phyloP scores from a whole-genome alignment of 2,113 vertebrate species.

The Dromaius novaehollandiae region DNA sequence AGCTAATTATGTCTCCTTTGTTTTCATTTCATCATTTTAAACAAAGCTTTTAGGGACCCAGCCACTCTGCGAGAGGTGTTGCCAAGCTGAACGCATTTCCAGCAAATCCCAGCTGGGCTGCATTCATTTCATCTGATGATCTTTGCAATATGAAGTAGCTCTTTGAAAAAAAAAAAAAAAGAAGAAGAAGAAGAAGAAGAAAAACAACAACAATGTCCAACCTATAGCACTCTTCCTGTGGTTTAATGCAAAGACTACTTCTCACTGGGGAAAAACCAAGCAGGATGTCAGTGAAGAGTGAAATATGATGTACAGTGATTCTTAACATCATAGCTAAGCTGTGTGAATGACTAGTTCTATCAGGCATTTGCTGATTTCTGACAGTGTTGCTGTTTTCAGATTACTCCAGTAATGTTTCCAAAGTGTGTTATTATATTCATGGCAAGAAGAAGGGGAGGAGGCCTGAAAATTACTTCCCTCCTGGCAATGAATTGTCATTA shows the following conservation, averaged over 20 bases:
- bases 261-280: slow-evolving; percentile 10
- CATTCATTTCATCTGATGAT: slow-evolving; percentile 60
- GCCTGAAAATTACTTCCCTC: slow-evolving; percentile 59
- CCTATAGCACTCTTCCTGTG: background rate
- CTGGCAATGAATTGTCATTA: slow-evolving; percentile 47
- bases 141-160: slow-evolving; percentile 25
- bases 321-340: slow-evolving; percentile 5
- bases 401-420: slow-evolving; percentile 51
- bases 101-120: slow-evolving; percentile 69
- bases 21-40: slow-evolving; percentile 67
- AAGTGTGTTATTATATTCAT: slow-evolving; percentile 39
- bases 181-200: background rate
- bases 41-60: slow-evolving; percentile 66
- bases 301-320: slow-evolving; percentile 25
- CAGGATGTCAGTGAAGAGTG: slow-evolving; percentile 23
- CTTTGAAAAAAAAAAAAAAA: background rate
- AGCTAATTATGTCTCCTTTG: slow-evolving; percentile 54
- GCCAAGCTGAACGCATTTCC: slow-evolving; percentile 67
- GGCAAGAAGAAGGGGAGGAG: slow-evolving; percentile 39
- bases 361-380: slow-evolving; percentile 41
- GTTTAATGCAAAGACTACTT: background rate
- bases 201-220: background rate
- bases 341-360: slow-evolving; percentile 9
- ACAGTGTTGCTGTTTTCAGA: slow-evolving; percentile 44
- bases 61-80: slow-evolving; percentile 28